These are phyloP conservation scores for Oxyura jamaicensis DNA, from an alignment of 2,113 vertebrate genomes.

Conservation along the genomic window DNA sequence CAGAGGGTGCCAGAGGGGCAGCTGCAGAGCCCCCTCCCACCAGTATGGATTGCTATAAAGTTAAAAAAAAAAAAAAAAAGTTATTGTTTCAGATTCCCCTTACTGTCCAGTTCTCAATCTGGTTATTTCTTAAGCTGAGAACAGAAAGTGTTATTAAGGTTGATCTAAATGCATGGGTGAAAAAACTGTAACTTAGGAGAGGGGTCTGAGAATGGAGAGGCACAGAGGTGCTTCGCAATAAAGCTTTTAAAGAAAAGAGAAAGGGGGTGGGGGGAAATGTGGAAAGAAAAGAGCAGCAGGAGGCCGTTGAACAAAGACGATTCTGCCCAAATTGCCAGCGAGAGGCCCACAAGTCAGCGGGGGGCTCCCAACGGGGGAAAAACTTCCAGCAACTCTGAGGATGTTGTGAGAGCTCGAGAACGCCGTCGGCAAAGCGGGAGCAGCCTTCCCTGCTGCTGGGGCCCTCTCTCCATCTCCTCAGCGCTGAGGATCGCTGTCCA, in stretches of 20 bases:
- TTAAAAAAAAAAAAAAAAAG: too few relatives aligned
- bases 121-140: slow-evolving; percentile 28
- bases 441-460: not conserved
- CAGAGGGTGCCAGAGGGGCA: too few relatives aligned
- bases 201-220: not conserved
- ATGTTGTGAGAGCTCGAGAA: slow-evolving; percentile 19
- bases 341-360: slow-evolving; percentile 44
- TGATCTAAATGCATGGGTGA: not conserved
- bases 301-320: slow-evolving; percentile 51
- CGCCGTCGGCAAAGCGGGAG: not conserved
- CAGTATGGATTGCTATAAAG: too few relatives aligned
- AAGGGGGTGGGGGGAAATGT: not conserved
- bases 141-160: not conserved
- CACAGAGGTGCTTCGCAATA: slow-evolving; percentile 32
- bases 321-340: slow-evolving; percentile 36
- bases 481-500: not conserved
- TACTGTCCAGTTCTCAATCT: not conserved
- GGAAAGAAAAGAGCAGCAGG: slow-evolving; percentile 60
- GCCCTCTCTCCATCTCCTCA: not conserved
- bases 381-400: not conserved
- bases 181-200: not conserved
- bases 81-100: too few relatives aligned
- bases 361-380: not conserved
- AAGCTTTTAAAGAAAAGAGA: slow-evolving; percentile 53
- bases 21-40: too few relatives aligned